These are phyloP conservation scores for Taphrorychus bicolor DNA, from an alignment of 2,888 invertebrate species.

Conservation along the genomic window DNA sequence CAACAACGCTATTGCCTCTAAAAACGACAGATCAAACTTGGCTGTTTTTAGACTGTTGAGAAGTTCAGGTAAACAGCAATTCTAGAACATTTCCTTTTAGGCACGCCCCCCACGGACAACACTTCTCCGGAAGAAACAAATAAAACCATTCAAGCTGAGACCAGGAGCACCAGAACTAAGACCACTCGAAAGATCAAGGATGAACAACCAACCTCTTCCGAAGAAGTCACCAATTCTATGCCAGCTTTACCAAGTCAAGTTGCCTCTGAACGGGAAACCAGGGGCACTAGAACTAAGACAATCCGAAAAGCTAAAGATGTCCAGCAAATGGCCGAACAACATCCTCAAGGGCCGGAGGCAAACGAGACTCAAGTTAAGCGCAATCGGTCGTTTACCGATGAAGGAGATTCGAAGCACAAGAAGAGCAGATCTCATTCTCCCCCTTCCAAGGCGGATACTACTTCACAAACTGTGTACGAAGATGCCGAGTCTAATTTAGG, in stretches of 20 bases:
- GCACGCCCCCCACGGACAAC: not conserved
- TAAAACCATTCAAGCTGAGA: not conserved
- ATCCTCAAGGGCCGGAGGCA: not conserved
- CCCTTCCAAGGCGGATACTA: conserved; percentile 31
- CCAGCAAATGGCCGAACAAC: not conserved
- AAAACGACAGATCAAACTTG: no score
- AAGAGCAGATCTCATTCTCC: conserved; percentile 42
- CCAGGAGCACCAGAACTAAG: conserved; percentile 17
- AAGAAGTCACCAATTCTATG: no score
- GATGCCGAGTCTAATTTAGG: conserved; percentile 54
- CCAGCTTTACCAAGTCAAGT: no score
- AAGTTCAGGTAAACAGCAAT: no score
- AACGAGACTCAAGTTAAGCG: not conserved
- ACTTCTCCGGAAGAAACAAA: not conserved
- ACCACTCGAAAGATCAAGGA: conserved; percentile 16
- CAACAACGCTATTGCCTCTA: no score
- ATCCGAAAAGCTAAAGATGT: conserved; percentile 14
- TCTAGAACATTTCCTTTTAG: no score
- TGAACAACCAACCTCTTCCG: not conserved
- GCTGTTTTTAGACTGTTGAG: no score
- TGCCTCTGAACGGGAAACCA: not conserved
- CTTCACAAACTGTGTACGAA: conserved; percentile 57
- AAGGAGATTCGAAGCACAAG: conserved; percentile 14
- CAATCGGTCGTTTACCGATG: conserved; percentile 6
- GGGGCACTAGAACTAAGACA: conserved; percentile 20